phyloP scores from a whole-genome alignment of 2,888 invertebrate species.

The Vanessa cardui region DNA sequence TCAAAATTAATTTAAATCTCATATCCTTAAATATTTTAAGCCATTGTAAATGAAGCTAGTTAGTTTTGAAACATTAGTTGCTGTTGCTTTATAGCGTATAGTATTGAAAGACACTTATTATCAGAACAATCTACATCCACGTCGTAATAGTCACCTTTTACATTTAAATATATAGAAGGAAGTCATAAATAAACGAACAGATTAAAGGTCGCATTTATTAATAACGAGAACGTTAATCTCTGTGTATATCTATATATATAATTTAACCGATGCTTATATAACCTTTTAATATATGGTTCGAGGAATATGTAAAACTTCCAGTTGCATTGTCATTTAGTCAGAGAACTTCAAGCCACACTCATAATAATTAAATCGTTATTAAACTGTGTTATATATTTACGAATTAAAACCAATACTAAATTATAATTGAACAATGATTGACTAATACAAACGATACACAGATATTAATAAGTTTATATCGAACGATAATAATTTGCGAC shows the following conservation, averaged over 20 bases:
- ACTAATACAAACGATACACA: slow-evolving; percentile 2
- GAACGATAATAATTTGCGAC: slow-evolving; percentile 24
- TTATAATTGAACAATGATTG: neutral
- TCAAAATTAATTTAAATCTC: slow-evolving; percentile 13
- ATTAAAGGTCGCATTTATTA: slow-evolving; percentile 8
- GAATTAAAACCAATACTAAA: neutral
- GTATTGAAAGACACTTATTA: slow-evolving; percentile 30
- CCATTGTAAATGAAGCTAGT: slow-evolving; percentile 31
- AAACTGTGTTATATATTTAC: neutral
- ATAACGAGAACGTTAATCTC: neutral
- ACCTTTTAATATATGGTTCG: neutral
- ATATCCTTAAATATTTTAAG: slow-evolving; percentile 18
- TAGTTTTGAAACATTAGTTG: slow-evolving; percentile 32
- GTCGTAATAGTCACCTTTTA: slow-evolving; percentile 27
- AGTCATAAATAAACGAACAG: slow-evolving; percentile 14
- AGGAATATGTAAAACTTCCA: neutral
- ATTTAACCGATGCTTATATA: neutral
- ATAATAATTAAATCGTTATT: neutral
- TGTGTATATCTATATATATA: neutral
- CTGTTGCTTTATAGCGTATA: slow-evolving; percentile 24
- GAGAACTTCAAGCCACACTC: neutral
- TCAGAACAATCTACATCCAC: slow-evolving; percentile 28
- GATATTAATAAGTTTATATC: slow-evolving; percentile 3
- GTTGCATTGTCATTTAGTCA: neutral
- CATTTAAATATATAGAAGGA: slow-evolving; percentile 15